Base-by-base conservation (phyloP, 2,113 vertebrate species). In the Pelusios castaneus region DNA sequence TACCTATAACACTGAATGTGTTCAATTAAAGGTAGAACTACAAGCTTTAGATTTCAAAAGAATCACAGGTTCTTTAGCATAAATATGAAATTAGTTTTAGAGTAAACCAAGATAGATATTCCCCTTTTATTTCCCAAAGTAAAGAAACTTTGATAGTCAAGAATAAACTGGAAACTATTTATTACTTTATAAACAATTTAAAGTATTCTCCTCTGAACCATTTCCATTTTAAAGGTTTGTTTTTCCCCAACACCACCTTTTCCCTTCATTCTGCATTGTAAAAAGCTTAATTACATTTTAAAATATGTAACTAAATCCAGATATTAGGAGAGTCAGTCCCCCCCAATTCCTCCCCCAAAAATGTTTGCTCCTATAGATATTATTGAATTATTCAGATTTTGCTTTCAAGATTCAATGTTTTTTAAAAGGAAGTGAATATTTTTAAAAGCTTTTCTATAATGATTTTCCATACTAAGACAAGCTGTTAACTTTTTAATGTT, bases 401-500 rank as follows among this genome's bases (percentile, higher is more conserved):
- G 24, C 76, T 51, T n/a, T 17, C 63, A 67, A 10, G 38, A 82
- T 27, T 73, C 34, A 29, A 63, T 70, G 31, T 27, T 52, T 77
- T 54, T 58, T 47, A 56, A 58, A 85, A 47, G 84, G 45, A 78
- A 49, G 85, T 31, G 27, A 58, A 0, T 1, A 88, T 85, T 78
- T 70, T 89, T 89, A 56, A 94, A 89, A 95, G 92, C 82, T 95
- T 21, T 84, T 58, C 81, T 82, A 80, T 84, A 78, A 80, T 78
- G 90, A 76, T 89, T 58, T 63, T 85, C 88, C 92, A 92, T 92
- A 94, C 94, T 79, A 89, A 24, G 54, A 87, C 87, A 85, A 84
- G 90, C 91, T 85, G 79, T 88, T 95, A 92, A 94, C 94, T 87
- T 96, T 55, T 70, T 17, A 82, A 73, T 55, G 89, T 24, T 94